Evolutionary conservation across 1,140 invertebrate genomes (phyloP).

Genomic region (Nephila pilipes): DNA sequence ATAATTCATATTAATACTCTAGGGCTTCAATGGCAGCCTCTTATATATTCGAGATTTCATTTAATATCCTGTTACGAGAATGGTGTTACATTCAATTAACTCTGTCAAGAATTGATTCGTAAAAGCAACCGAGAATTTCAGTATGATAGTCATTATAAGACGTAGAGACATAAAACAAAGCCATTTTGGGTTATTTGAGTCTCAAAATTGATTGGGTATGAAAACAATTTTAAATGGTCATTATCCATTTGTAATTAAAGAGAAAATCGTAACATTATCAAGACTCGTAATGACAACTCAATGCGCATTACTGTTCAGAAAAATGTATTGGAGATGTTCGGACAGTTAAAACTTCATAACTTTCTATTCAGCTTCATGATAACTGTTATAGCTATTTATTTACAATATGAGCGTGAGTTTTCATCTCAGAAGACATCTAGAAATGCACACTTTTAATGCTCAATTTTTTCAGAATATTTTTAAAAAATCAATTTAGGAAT

Average conservation of each 20-base stretch:
- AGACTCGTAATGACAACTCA: not conserved
- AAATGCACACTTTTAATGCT: too few relatives aligned
- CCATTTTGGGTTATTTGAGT: not conserved
- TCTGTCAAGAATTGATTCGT: not conserved
- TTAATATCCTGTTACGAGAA: not conserved
- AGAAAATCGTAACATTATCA: constrained; percentile 3
- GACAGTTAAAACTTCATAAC: too few relatives aligned
- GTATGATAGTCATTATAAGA: not conserved
- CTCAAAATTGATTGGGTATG: not conserved
- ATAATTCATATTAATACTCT: constrained; percentile 49
- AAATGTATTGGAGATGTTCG: not conserved
- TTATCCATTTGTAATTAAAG: not conserved
- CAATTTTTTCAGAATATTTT: too few relatives aligned
- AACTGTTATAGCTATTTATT: too few relatives aligned
- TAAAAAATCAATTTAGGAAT: too few relatives aligned
- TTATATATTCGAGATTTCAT: not conserved
- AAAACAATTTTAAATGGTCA: not conserved
- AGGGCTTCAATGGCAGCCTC: not conserved
- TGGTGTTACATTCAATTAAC: constrained; percentile 22
- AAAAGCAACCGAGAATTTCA: not conserved
- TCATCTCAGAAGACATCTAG: too few relatives aligned
- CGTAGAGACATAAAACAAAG: not conserved
- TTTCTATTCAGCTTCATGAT: too few relatives aligned
- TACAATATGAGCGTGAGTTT: too few relatives aligned
- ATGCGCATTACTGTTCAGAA: not conserved